Percentiles rank a stretch among this genome's conserved stretches.
These are phyloP conservation scores for Germaria angustata DNA, from an alignment of 2,888 invertebrate species.

Conservation along the genomic window DNA sequence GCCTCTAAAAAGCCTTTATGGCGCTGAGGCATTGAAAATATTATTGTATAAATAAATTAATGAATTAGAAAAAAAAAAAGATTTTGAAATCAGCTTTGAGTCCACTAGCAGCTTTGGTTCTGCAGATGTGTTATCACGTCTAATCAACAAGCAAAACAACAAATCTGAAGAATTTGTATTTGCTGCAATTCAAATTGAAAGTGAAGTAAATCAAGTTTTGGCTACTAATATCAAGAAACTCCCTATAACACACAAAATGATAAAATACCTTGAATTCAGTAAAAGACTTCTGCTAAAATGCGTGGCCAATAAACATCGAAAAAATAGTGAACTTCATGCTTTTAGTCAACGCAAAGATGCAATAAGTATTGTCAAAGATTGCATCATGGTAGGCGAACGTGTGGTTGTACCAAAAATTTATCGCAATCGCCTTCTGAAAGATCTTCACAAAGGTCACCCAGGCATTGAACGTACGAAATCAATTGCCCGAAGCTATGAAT, in stretches of 20 bases:
- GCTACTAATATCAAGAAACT: neutral
- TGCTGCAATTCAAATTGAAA: too few relatives aligned
- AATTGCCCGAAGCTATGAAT: neutral
- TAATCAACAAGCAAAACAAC: too few relatives aligned
- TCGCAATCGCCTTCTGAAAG: neutral
- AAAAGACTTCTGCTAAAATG: neutral
- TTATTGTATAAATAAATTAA: too few relatives aligned
- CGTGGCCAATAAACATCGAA: neutral
- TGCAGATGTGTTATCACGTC: neutral
- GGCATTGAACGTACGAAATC: constrained; percentile 4
- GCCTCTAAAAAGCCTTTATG: too few relatives aligned
- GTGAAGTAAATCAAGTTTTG: too few relatives aligned
- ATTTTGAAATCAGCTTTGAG: constrained; percentile 3
- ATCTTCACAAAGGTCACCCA: constrained; percentile 8
- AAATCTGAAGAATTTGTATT: too few relatives aligned
- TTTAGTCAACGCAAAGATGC: too few relatives aligned
- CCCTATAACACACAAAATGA: constrained; percentile 14
- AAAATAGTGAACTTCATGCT: neutral
- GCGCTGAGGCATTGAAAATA: too few relatives aligned
- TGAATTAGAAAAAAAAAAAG: too few relatives aligned
- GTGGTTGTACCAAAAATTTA: neutral
- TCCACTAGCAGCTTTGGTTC: constrained; percentile 2
- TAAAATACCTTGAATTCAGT: constrained; percentile 2
- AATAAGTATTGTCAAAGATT: neutral
- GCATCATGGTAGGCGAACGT: constrained; percentile 1